Evolutionary conservation across 2,797 vertebrate genomes (phyloP), one percentile per base, ranked within the genome.

Genomic region (Chanos chanos): DNA sequence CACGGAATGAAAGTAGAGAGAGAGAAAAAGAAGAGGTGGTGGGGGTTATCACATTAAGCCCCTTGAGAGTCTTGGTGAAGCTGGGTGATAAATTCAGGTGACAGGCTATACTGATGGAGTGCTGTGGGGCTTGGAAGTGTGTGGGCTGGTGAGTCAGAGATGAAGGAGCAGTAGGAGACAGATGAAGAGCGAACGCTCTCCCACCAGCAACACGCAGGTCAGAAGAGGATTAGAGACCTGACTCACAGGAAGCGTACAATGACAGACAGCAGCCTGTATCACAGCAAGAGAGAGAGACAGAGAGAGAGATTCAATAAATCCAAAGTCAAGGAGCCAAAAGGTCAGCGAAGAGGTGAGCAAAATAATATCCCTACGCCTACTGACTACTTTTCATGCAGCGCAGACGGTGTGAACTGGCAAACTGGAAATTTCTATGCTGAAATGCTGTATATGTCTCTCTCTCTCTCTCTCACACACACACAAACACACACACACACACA

Each of bases 191-290:
- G n/a, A n/a, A n/a, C n/a, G n/a, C n/a, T n/a, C n/a, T 39, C 52
- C 24, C 47, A 19, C 28, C 34, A 40, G 19, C 68, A 66, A 64
- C 65, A 77, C 74, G 75, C 56, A 65, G 30, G n/a, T n/a, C n/a
- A n/a, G 70, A 57, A 39, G 31, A n/a, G n/a, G 40, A 59, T 56
- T 52, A 45, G 45, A 34, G 45, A 30, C 28, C 45, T 57, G 63
- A 43, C 54, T 51, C 55, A 44, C 4, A 39, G 47, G 55, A 66
- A 52, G 48, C 22, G 8, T 45, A 37, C 15, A 3, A n/a, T 45
- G 40, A 59, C 18, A 37, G 48, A 59, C 36, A 59, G 31, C 48
- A 7, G 39, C 24, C 12, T 10, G 48, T 31, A 58, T 52, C 31
- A 19, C 24, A 59, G 64, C 22, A 22, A n/a, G n/a, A n/a, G n/a